Conservation (phyloP, 2,888 invertebrate species). For the Conus canariensis region DNA sequence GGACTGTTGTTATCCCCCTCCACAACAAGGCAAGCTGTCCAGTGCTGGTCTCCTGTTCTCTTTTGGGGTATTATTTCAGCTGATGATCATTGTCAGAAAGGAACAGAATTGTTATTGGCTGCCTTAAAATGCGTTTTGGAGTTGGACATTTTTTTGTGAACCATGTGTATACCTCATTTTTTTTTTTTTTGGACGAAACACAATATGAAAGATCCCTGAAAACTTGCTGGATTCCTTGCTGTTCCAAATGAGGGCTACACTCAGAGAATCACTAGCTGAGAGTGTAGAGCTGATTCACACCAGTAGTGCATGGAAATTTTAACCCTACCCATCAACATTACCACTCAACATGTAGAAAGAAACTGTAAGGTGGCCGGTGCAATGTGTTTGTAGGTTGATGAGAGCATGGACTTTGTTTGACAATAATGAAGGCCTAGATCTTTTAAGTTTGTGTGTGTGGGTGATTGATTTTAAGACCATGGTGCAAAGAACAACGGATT, state of each 20-base stretch:
- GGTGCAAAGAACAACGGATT: too few species aligned
- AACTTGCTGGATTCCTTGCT: neutral
- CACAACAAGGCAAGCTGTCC: neutral
- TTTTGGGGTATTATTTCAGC: slow-evolving; percentile 7
- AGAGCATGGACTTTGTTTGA: neutral
- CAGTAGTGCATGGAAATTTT: neutral
- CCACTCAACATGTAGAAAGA: neutral
- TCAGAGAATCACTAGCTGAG: neutral
- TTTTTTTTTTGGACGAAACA: neutral
- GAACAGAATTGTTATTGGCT: slow-evolving; percentile 12
- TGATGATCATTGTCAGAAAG: slow-evolving; percentile 9
- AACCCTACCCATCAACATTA: neutral
- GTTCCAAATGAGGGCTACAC: slow-evolving; percentile 3
- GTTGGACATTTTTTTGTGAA: slow-evolving; percentile 10
- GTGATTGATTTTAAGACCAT: too few species aligned
- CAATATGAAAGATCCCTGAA: neutral
- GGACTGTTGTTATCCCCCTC: neutral
- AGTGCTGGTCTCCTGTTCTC: neutral
- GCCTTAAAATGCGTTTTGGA: slow-evolving; percentile 16
- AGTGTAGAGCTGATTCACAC: slow-evolving; percentile 6
- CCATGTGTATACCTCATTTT: slow-evolving; percentile 33
- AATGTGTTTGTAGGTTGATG: neutral
- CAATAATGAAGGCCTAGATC: too few species aligned
- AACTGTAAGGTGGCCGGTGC: neutral
- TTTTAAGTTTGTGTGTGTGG: too few species aligned